Percentiles rank a stretch among this genome's conserved stretches.
phyloP scores from a whole-genome alignment of 2,797 vertebrate genomes.

The Champsocephalus esox region DNA sequence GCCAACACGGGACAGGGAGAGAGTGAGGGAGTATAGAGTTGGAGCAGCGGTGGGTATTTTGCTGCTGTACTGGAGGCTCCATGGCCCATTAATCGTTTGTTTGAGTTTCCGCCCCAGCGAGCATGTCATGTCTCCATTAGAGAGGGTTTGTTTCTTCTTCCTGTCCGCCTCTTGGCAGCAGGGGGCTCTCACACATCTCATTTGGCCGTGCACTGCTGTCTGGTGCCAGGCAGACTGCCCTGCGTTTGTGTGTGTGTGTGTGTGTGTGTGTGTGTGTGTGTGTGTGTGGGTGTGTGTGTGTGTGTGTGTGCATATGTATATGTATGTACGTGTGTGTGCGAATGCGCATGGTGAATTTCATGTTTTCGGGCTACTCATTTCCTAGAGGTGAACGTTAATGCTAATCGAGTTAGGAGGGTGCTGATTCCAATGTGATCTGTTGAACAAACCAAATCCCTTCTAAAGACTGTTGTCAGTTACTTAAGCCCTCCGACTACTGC shows the following conservation, averaged over 20 bases:
- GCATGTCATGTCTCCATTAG: conserved; percentile 90
- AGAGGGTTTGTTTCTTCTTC: conserved; percentile 86
- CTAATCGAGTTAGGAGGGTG: conserved; percentile 67
- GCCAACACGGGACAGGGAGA: conserved; percentile 63
- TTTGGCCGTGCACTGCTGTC: conserved; percentile 80
- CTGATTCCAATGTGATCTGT: conserved; percentile 64
- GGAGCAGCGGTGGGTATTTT: conserved; percentile 66
- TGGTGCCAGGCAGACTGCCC: conserved; percentile 89
- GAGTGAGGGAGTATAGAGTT: conserved; percentile 62
- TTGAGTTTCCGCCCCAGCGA: conserved; percentile 87
- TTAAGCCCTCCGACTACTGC: conserved; percentile 56
- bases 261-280: conserved; percentile 37
- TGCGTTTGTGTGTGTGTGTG: conserved; percentile 52
- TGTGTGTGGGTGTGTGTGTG: conserved; percentile 10
- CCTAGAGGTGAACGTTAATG: conserved; percentile 58
- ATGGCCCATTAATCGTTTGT: conserved; percentile 89
- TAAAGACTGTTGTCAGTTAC: conserved; percentile 68
- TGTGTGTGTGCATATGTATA: conserved; percentile 32
- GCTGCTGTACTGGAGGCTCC: conserved; percentile 80
- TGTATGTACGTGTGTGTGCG: conserved; percentile 41
- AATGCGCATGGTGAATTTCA: conserved; percentile 43
- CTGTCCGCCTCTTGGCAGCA: conserved; percentile 85
- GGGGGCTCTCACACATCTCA: conserved; percentile 87
- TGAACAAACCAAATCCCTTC: conserved; percentile 62
- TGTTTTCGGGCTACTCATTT: conserved; percentile 68